Evolutionary conservation across 1,140 invertebrate species (phyloP), one percentile per base, ranked within the genome.

Genomic region (Aphelinus atriplicis): DNA sequence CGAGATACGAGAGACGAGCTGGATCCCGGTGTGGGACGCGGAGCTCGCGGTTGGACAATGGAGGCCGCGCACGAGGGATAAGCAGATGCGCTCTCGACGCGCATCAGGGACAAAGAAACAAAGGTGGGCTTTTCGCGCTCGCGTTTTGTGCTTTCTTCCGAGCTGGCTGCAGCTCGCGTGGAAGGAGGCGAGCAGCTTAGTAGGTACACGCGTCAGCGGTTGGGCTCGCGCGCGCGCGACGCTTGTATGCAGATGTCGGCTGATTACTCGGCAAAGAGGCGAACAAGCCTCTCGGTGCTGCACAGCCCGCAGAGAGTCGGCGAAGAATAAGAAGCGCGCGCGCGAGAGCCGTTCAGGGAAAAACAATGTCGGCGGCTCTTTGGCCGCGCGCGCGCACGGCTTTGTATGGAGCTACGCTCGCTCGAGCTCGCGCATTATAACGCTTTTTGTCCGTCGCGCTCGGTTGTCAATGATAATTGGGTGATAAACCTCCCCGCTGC

Each of bases 381-480:
- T 45, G 42, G 4, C 6, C 6, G 10, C 1, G 7, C 1, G 58
- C 61, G 6, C 1, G 1, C 47, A 3, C 48, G 46, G 26, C 42
- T 26, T 26, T 26, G 26, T 26, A 26, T 26, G 26, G 26, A 26
- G 26, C 26, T 26, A 26, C 26, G 26, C 26, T 0, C 0, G 26
- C 26, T 26, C 26, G 26, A 26, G 2, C 10, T 47, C 46, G 7
- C 3, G 65, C 42, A 78, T 78, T 78, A 66, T 61, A 78, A 76
- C 69, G 66, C 76, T 79, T 82, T 82, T 81, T 82, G 69, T 78
- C 74, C 58, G 55, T 74, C 70, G 70, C 47, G 50, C 71, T 78
- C 60, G 77, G 71, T 82, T 80, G 78, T 78, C 78, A 80, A 81
- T 80, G 77, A 80, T 82, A 81, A 81, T 80, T 81, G 78, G 79